Conservation (phyloP, 2,113 vertebrate genomes). For the Crocuta crocuta region DNA sequence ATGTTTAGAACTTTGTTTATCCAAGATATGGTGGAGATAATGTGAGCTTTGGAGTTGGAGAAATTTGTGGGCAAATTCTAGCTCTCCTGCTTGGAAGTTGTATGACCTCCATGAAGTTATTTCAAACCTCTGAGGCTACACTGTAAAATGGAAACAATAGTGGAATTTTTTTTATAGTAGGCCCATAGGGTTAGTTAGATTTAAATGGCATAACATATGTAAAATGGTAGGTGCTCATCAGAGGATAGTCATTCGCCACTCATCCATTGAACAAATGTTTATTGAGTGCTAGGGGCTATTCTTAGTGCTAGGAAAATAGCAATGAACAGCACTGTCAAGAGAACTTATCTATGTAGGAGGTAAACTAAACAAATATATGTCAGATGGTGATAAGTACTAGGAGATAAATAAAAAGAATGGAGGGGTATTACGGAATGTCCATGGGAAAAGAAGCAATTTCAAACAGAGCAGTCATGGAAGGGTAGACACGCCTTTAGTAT, state of each 20-base stretch:
- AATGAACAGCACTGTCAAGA: neutral
- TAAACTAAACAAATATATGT: neutral
- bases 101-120: neutral
- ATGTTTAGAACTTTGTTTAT: neutral
- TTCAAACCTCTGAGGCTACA: neutral
- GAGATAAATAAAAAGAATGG: neutral
- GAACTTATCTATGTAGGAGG: neutral
- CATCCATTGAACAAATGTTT: neutral
- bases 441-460: neutral
- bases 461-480: neutral
- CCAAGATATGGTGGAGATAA: neutral
- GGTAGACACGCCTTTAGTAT: neutral
- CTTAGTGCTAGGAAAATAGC: neutral
- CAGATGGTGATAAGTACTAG: neutral
- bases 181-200: neutral
- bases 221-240: neutral
- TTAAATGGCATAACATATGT: neutral
- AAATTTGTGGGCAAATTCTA: slow-evolving; percentile 42
- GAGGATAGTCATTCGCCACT: neutral
- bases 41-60: neutral
- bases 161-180: neutral
- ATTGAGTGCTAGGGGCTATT: neutral
- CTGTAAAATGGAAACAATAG: neutral
- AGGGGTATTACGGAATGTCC: neutral
- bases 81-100: neutral